Conservation (phyloP, 53 echinoderm and acorn worm genomes). For the Holothuria scabra region DNA sequence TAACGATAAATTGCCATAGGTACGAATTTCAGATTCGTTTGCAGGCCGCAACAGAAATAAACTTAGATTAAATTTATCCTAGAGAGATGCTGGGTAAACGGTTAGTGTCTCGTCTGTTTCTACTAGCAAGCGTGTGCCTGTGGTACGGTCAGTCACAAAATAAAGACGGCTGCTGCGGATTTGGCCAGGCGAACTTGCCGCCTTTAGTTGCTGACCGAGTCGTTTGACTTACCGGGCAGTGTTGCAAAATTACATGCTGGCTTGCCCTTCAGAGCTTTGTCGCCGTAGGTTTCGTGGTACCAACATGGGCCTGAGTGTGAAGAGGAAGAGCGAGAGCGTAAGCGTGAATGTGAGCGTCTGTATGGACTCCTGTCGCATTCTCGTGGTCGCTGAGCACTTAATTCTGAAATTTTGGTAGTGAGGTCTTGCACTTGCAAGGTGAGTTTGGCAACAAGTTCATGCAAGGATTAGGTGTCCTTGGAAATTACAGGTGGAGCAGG, state of each 20-base stretch:
- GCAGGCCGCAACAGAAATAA: constrained; percentile 18
- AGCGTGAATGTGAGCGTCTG: no score
- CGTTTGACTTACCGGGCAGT: no score
- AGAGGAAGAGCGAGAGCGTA: not conserved
- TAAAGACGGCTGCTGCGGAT: constrained; percentile 23
- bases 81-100: constrained; percentile 14
- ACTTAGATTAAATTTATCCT: not conserved
- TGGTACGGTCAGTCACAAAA: constrained; percentile 22
- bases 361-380: no score
- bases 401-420: no score
- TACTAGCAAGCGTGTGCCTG: constrained; percentile 44
- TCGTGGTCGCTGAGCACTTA: no score
- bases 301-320: constrained; percentile 5
- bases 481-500: not conserved
- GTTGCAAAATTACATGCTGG: no score
- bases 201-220: constrained; percentile 29
- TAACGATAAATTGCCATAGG: constrained; percentile 52
- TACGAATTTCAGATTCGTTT: constrained; percentile 28
- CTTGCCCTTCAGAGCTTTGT: no score
- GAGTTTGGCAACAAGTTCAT: constrained; percentile 15
- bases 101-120: constrained; percentile 57
- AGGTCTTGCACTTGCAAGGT: constrained; percentile 11
- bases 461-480: not conserved
- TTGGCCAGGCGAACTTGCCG: constrained; percentile 27
- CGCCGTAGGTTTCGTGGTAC: constrained; percentile 34